These are phyloP conservation scores for Heteromyza rotundicornis DNA, from an alignment of 2,888 invertebrate genomes.

Conservation along the genomic window DNA sequence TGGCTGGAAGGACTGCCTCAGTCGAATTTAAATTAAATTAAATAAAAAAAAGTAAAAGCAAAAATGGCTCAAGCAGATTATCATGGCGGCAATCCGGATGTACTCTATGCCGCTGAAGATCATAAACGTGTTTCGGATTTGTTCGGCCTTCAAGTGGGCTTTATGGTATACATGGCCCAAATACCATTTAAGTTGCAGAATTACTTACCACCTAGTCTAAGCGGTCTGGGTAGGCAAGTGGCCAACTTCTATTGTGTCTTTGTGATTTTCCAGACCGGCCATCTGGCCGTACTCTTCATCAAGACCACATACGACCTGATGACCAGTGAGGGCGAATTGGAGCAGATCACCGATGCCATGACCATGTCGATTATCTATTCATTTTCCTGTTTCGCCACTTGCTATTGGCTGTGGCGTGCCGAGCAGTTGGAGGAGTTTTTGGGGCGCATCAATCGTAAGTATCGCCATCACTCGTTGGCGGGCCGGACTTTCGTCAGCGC, in stretches of 20 bases:
- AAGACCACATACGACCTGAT: slow-evolving; percentile 45
- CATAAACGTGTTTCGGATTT: slow-evolving; percentile 32
- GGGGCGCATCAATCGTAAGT: slow-evolving; percentile 38
- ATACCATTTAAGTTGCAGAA: slow-evolving; percentile 34
- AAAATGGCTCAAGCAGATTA: not conserved
- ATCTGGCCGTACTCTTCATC: slow-evolving; percentile 44
- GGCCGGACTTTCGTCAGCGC: slow-evolving; percentile 52
- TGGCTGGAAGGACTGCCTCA: too few relatives aligned
- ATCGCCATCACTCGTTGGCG: slow-evolving; percentile 53
- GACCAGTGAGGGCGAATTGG: slow-evolving; percentile 38
- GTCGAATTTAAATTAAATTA: too few relatives aligned
- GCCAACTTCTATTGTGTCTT: slow-evolving; percentile 32
- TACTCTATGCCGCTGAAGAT: slow-evolving; percentile 39
- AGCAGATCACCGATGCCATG: slow-evolving; percentile 51
- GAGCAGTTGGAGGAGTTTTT: slow-evolving; percentile 34
- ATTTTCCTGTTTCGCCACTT: slow-evolving; percentile 43
- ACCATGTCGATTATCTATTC: slow-evolving; percentile 51
- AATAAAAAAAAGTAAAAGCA: too few relatives aligned
- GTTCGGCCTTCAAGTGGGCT: slow-evolving; percentile 37
- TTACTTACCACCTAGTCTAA: slow-evolving; percentile 29
- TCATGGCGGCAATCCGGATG: slow-evolving; percentile 15
- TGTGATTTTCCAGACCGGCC: slow-evolving; percentile 33
- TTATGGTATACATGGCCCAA: slow-evolving; percentile 40
- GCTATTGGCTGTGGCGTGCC: slow-evolving; percentile 46
- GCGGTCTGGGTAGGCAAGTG: slow-evolving; percentile 1